Base-by-base conservation (phyloP, 2,797 vertebrate species). In the Steatocranus sp. region DNA sequence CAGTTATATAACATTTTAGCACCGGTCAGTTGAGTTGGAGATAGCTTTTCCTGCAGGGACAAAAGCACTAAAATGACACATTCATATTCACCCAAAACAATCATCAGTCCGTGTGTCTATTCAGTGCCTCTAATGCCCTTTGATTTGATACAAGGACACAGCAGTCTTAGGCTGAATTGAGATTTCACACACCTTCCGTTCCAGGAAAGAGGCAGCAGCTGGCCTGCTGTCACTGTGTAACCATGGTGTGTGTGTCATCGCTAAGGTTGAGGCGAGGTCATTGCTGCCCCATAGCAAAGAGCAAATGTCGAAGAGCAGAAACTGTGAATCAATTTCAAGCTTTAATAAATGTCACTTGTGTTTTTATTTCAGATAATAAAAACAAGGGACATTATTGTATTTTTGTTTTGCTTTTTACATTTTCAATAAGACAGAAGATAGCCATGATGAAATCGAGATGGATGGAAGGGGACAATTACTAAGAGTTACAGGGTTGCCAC, bases 201-300 rank as follows among this genome's bases (percentile, higher is more conserved):
- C 85, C 75, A 83, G 87, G 88, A 91, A 92, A 89, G 78, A 89
- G 83, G 81, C 63, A 88, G 92, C 95, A 95, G 94, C 95, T 94
- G 95, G 92, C 82, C 80, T 27, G 68, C 87, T 91, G 91, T 94
- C 90, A 91, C 83, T 58, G 78, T 74, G 75, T 77, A 77, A 84
- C 87, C 83, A 49, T 58, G 63, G 85, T 38, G 86, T 51, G 82
- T 86, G 85, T 73, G 68, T 88, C 80, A 78, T 58, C 49, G 25
- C 77, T 73, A 38, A 86, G 82, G 90, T 86, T 85, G 82, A 90
- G 43, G 27, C 5, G 30, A 89, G 91, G 90, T 90, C 86, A 87
- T 38, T 36, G 75, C 34, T 20, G 48, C 76, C 83, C 80, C 30
- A 5, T 6, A 43, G 68, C 74, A 82, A 51, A 78, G 66, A 88